These are phyloP conservation scores for Pogonocichla stellata DNA, from an alignment of 2,113 vertebrate species.

Conservation along the genomic window DNA sequence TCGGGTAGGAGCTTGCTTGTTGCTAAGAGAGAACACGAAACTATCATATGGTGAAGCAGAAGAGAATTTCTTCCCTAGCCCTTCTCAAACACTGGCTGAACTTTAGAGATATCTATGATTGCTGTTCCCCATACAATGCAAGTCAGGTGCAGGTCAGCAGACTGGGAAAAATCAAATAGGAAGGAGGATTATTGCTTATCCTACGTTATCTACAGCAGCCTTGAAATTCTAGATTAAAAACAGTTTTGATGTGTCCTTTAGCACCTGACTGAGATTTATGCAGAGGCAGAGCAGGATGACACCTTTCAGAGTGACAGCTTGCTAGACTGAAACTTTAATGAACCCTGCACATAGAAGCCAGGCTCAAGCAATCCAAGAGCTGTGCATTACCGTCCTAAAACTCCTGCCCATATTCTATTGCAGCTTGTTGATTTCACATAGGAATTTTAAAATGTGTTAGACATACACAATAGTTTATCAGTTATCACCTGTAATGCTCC, in stretches of 20 bases:
- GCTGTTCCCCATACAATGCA: neutral
- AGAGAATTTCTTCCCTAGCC: neutral
- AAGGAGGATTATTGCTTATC: neutral
- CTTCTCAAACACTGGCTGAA: neutral
- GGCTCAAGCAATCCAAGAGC: neutral
- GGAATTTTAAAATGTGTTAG: neutral
- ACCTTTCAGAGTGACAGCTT: neutral
- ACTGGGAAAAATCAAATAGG: neutral
- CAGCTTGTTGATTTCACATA: neutral
- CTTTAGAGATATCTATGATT: neutral
- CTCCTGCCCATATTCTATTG: neutral
- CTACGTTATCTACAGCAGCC: neutral
- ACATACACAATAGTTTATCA: neutral
- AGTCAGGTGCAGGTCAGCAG: neutral
- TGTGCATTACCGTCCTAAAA: neutral
- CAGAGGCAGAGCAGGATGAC: neutral
- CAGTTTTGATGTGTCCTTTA: neutral
- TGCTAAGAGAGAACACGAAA: neutral
- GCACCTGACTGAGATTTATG: neutral
- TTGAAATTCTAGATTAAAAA: neutral
- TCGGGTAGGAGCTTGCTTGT: neutral
- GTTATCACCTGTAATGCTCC: neutral
- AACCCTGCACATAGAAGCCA: rapidly evolving
- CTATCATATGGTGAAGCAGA: neutral
- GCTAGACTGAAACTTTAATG: neutral